Evolutionary conservation across 2,113 vertebrate genomes (phyloP), one percentile per base, ranked within the genome.

Genomic region (Brachypodius melanocephalos): DNA sequence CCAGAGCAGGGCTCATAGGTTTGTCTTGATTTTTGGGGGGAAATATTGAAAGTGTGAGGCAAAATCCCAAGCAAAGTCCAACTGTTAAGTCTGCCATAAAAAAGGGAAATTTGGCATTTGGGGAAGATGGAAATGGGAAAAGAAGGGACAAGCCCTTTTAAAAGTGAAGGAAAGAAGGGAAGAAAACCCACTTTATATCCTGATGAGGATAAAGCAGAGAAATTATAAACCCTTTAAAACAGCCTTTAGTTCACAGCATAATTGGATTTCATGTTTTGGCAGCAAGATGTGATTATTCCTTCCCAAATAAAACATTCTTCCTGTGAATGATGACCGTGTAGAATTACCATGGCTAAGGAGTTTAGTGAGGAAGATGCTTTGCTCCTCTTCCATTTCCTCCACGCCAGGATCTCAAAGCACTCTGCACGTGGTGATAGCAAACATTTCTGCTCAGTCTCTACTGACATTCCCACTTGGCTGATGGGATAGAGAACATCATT

Each of bases 221-320:
- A 95, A 91, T 84, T 20, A 93, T 92, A 96, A 96, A 92, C 68
- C 82, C 63, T 85, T 90, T 95, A 91, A 94, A 97, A 80, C 71
- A 85, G 89, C 89, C 94, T 96, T 94, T 95, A 71, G 82, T 95
- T 96, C 94, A 88, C 85, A 96, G 68, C 76, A 42, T 96, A 97
- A 97, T 97, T 96, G 92, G 95, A 97, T 96, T 97, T 95, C 90
- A 96, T 97, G 95, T 97, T 96, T 96, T 96, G 92, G 96, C 94
- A 90, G 92, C 59, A 61, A 93, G 85, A 95, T 43, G 90, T 88
- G 96, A 96, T 97, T 96, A 95, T 92, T 97, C 88, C 49, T 48
- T 83, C 82, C 79, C 90, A 90, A 95, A 95, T 94, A 96, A 96
- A 96, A 83, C 91, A 91, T 88, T 63, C 85, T 84, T 92, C 94